Percentiles rank a stretch among this genome's conserved stretches.
phyloP scores from a whole-genome alignment of 2,888 invertebrate genomes.

The Aquatica leii region DNA sequence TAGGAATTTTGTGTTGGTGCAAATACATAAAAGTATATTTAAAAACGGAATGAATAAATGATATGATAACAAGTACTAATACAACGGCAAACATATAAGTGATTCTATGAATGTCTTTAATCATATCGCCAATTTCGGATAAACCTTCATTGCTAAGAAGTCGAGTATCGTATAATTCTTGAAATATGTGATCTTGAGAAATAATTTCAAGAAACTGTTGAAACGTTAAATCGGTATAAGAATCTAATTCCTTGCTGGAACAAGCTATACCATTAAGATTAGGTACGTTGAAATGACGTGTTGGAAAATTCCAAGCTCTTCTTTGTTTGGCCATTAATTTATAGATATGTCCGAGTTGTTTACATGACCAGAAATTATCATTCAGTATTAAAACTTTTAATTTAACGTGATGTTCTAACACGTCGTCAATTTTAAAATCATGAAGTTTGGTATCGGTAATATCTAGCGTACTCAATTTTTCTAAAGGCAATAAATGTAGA shows the following conservation, averaged over 20 bases:
- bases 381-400: slow-evolving; percentile 19
- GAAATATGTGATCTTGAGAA: slow-evolving; percentile 18
- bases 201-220: slow-evolving; percentile 23
- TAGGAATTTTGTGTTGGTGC: no score
- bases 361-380: slow-evolving; percentile 34
- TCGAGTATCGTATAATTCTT: slow-evolving; percentile 23
- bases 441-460: slow-evolving; percentile 21
- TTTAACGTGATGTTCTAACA: slow-evolving; percentile 20
- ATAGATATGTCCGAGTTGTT: no score
- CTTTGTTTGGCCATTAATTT: no score
- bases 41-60: slow-evolving; percentile 21
- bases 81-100: slow-evolving; percentile 19
- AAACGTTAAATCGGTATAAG: slow-evolving; percentile 18
- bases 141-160: not conserved
- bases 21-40: no score
- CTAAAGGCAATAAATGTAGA: slow-evolving; percentile 18
- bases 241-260: slow-evolving; percentile 12
- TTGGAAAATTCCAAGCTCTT: slow-evolving; percentile 18
- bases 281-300: slow-evolving; percentile 24
- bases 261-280: slow-evolving; percentile 33
- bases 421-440: slow-evolving; percentile 10
- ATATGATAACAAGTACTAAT: slow-evolving; percentile 16
- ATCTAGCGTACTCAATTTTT: slow-evolving; percentile 19
- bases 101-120: slow-evolving; percentile 10
- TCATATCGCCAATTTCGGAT: not conserved